Base-by-base conservation (phyloP, 1,140 invertebrate genomes). In the Listronotus bonariensis region DNA sequence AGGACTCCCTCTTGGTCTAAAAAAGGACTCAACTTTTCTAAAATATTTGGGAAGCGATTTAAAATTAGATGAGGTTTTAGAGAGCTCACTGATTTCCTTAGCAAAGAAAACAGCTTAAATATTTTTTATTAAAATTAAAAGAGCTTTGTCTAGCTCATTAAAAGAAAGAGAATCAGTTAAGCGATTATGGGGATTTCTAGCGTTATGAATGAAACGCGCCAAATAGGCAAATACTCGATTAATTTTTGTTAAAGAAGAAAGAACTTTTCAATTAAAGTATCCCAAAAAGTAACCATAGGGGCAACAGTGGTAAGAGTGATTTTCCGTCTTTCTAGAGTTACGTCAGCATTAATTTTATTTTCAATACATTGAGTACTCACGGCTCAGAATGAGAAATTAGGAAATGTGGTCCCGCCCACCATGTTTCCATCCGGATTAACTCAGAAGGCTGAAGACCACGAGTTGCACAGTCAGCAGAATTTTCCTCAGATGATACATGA, bases 401-500 rank as follows among this genome's bases (percentile, higher is more conserved):
- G 45, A 55, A 57, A 41, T 14, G 1, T 34, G 68, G 65, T 3
- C 68, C 60, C n/a, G 43, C 17, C 74, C 72, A 77, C 77, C 78
- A 80, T 14, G 76, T 53, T 1, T 42, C 4, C 40, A 52, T 56
- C 41, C 58, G 12, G 3, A 15, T 7, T 0, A 79, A 41, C 12
- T 73, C 53, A 3, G 4, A 6, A 0, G 74, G 68, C 0, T 59
- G 26, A 0, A 78, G 18, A 0, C 79, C 78, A 36, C 79, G 67
- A 18, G 20, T 26, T 26, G 20, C 20, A 26, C 20, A 26, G 20
- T 26, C 79, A 11, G 74, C 77, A n/a, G 79, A 76, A 61, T 81
- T 80, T 11, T 74, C 61, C 8, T 49, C 56, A 8, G 72, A 69
- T 14, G 40, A 11, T 17, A 80, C 74, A 69, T 80, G 71, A 20